phyloP scores from a whole-genome alignment of 2,113 vertebrate genomes.

The Hylia prasina region DNA sequence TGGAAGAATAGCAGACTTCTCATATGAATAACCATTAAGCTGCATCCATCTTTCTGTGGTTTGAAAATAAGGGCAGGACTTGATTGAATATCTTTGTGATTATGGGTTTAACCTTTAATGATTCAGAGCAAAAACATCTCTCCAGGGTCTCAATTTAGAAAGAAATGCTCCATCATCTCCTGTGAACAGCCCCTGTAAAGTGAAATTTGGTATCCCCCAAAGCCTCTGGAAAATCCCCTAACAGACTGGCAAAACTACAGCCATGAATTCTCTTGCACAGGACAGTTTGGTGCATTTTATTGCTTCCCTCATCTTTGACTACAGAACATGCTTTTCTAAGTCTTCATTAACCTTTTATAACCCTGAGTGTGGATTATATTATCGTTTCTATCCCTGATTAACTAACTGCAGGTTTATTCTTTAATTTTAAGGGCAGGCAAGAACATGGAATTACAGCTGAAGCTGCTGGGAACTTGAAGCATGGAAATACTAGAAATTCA shows the following conservation, averaged over 20 bases:
- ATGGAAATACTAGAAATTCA: not conserved
- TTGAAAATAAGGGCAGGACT: not conserved
- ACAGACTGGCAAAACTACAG: not conserved
- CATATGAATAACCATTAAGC: not conserved
- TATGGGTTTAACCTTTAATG: not conserved
- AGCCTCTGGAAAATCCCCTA: not conserved
- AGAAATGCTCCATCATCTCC: not conserved
- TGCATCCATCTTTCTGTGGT: not conserved
- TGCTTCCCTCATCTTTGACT: not conserved
- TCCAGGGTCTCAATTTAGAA: not conserved
- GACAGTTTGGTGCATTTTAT: not conserved
- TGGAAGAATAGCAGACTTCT: not conserved
- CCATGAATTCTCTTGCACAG: not conserved
- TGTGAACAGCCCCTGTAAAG: not conserved
- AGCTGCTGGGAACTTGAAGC: not conserved
- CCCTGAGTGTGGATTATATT: not conserved
- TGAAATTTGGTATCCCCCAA: not conserved
- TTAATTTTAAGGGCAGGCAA: not conserved
- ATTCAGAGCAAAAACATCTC: not conserved
- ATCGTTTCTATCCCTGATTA: not conserved
- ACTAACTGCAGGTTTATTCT: not conserved
- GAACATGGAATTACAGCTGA: not conserved
- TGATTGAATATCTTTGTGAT: not conserved
- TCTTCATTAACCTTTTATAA: not conserved
- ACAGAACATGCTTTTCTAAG: not conserved